Conservation (phyloP, 2,113 vertebrate genomes). For the Dipodomys ordii region DNA sequence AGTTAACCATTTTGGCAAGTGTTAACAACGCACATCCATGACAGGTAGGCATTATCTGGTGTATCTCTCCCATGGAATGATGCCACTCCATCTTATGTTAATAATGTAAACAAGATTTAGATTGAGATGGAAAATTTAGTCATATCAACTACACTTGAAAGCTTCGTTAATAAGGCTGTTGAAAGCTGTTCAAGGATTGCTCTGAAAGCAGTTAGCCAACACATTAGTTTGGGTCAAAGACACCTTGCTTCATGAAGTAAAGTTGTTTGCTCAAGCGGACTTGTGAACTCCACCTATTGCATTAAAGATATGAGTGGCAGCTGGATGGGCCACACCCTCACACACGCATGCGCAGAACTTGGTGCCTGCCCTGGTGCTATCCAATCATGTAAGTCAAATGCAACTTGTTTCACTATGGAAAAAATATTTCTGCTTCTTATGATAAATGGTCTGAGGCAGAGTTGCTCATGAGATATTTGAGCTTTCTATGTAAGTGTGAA, state of each 20-base stretch:
- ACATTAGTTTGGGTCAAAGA: background rate
- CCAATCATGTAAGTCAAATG: background rate
- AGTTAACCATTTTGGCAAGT: background rate
- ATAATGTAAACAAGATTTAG: background rate
- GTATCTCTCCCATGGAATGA: background rate
- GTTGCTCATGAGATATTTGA: background rate
- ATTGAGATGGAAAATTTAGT: background rate
- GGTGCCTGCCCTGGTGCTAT: background rate
- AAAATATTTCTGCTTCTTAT: background rate
- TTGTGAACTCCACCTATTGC: background rate
- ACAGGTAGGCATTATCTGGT: background rate
- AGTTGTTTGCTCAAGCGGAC: rapidly evolving
- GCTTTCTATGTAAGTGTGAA: background rate
- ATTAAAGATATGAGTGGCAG: background rate
- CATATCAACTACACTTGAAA: background rate
- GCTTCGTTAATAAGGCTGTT: background rate
- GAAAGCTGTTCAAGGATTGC: background rate
- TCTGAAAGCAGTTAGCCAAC: background rate
- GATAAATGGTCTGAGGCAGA: background rate
- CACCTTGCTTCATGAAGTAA: background rate
- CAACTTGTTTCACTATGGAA: background rate
- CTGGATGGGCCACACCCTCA: too few species aligned
- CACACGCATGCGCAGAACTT: background rate
- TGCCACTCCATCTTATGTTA: background rate
- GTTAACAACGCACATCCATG: background rate